Evolutionary conservation across 2,888 invertebrate species (phyloP).

Genomic region (Mimachlamys varia): DNA sequence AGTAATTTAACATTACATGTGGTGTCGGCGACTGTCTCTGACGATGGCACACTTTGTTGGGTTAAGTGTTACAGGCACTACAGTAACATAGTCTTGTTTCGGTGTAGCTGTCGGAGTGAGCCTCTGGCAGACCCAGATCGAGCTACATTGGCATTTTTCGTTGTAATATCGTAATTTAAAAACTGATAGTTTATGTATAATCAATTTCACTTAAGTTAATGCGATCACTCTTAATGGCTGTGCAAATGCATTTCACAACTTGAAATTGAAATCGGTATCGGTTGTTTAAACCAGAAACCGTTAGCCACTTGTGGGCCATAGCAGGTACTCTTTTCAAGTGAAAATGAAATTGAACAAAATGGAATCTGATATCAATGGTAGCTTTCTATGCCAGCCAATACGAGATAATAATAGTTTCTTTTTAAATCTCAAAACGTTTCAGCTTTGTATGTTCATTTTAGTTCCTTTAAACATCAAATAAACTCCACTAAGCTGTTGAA

Average conservation of each 20-base stretch:
- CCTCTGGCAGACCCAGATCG: background rate
- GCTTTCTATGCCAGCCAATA: background rate
- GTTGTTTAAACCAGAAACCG: background rate
- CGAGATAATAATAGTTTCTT: background rate
- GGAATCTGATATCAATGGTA: background rate
- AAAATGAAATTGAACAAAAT: background rate
- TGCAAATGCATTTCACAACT: constrained; percentile 21
- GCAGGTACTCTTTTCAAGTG: background rate
- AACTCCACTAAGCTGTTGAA: background rate
- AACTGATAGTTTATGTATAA: constrained; percentile 12
- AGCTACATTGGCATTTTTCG: background rate
- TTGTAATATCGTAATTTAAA: constrained; percentile 9
- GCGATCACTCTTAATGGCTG: background rate
- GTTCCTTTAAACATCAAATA: background rate
- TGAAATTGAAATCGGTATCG: background rate
- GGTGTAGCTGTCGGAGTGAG: background rate
- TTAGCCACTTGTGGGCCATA: background rate
- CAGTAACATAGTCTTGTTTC: background rate
- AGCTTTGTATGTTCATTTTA: background rate
- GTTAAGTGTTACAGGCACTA: background rate
- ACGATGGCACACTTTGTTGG: background rate
- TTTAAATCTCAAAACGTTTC: background rate
- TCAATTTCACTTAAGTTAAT: background rate
- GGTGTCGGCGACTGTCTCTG: background rate
- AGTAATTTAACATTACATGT: background rate